A percentile compares a stretch with the other conserved stretches of the same genome.
These are phyloP conservation scores for Mactra quadrangularis DNA, from an alignment of 1,140 invertebrate genomes.

Conservation along the genomic window DNA sequence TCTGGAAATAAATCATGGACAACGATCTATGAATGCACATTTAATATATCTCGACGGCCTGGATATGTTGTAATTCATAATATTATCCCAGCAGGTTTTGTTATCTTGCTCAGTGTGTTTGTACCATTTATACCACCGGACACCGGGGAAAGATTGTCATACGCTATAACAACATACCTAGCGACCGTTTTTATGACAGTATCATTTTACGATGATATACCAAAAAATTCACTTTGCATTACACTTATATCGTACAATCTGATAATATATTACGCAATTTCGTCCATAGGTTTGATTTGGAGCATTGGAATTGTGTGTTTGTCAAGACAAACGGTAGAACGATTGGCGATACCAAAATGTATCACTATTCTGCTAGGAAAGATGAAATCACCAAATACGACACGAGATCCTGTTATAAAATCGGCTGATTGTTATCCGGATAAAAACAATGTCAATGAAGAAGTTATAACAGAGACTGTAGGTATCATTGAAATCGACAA, in stretches of 20 bases:
- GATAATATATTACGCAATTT: neutral
- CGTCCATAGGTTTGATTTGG: neutral
- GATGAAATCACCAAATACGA: no score
- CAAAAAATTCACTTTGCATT: neutral
- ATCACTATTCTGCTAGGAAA: neutral
- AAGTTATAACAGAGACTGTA: no score
- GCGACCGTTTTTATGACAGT: neutral
- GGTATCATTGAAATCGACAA: no score
- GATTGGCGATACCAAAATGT: neutral
- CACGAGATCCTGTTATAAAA: no score
- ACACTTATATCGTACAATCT: neutral
- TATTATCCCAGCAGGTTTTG: neutral
- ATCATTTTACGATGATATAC: neutral
- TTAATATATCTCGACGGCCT: no score
- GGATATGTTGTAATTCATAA: no score
- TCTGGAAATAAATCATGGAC: no score
- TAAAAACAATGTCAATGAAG: no score
- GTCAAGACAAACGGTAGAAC: neutral
- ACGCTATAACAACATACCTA: neutral
- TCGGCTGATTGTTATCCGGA: no score
- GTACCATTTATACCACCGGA: neutral
- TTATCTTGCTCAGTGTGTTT: neutral
- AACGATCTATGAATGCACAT: no score
- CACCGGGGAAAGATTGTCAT: conserved; percentile 9
- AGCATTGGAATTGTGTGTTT: neutral